Base-by-base conservation (phyloP, 2,888 invertebrate species). In the Liopterus haemorrhoidalis region DNA sequence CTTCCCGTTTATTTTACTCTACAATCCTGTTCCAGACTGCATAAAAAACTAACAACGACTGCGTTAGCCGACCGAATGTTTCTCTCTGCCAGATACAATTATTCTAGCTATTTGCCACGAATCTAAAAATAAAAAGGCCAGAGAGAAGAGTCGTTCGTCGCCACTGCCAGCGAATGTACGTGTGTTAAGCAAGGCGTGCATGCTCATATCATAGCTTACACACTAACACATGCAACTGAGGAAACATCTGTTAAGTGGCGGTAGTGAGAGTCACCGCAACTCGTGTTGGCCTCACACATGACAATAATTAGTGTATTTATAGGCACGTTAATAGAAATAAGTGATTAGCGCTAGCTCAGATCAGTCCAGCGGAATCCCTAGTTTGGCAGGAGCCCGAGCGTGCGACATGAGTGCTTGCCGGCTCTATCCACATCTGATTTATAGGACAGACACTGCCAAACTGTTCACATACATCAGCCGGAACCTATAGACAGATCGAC, bases 91-190 rank as follows among this genome's bases (percentile, higher is more conserved):
- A 53, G 48, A 52, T 58, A 57, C 60, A 61, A 63, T 63, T 61
- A 63, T 63, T 61, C 57, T 58, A 59, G 53, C 57, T 59, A 60
- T 62, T 62, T 58, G 58, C 57, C 54, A 37, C 30, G 15, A 38
- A 39, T 39, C 56, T 51, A 56, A 56, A 55, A 56, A 56, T 56
- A 55, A 53, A 42, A 50, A 41, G 46, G 39, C 27, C 35, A 6
- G 6, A 35, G 12, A 18, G 22, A 25, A 33, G 35, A 43, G 43
- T 42, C 37, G n/a, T n/a, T n/a, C n/a, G n/a, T n/a, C n/a, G n/a
- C n/a, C n/a, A n/a, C n/a, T n/a, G n/a, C n/a, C n/a, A n/a, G n/a
- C n/a, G n/a, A n/a, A n/a, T n/a, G n/a, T n/a, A n/a, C n/a, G n/a
- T n/a, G n/a, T n/a, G n/a, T n/a, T n/a, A n/a, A n/a, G n/a, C n/a